Base-by-base conservation (phyloP, 30 jellyfish, hydroid and myxozoan species). In the Aurelia coerulea region DNA sequence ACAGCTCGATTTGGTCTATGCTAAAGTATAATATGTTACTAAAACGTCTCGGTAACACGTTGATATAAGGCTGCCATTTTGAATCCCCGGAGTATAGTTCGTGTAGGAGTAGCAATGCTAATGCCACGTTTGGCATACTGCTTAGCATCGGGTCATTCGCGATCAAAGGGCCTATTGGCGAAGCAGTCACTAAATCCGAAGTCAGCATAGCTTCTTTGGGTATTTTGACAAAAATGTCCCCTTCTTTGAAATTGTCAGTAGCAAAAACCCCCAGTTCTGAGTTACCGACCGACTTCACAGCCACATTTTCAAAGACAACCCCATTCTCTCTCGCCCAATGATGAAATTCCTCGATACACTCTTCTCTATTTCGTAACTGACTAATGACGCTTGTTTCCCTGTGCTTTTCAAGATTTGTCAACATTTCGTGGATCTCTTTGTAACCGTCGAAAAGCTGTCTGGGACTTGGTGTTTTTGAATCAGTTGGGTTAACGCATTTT, bases 111-210 rank as follows among this genome's bases (percentile, higher is more conserved):
- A 60, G 63, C 68, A 87, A n/a, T 15, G 96, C 96, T 41, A 87
- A 58, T 10, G 96, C 96, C 1, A 87, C 96, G 68, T 87, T 87
- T 29, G 96, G 96, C 96, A 87, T 87, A 13, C 68, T 73, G 59
- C 84, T 66, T 12, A 87, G 50, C 81, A 87, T 54, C 1, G 96
- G 96, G 81, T 87, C 96, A 19, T 64, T 63, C 14, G 68, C 68
- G 2, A 87, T 74, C 23, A 87, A 65, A 2, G 65, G 59, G 32
- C 81, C 75, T 19, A 78, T 70, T 5, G 81, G 85, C 10, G 90
- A 68, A 14, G 60, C 79, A 2, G 68, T 17, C n/a, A 87, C 65
- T 7, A 65, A 76, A 10, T 77, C 90, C 5, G 86, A 52, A 4
- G 86, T 63, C 80, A 87, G 52, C 90, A 87, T 87, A 11, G 86